A percentile compares a stretch with the other conserved stretches of the same genome.
These are phyloP conservation scores for Chiloscyllium plagiosum DNA, from an alignment of 2,113 vertebrate genomes.

Conservation along the genomic window DNA sequence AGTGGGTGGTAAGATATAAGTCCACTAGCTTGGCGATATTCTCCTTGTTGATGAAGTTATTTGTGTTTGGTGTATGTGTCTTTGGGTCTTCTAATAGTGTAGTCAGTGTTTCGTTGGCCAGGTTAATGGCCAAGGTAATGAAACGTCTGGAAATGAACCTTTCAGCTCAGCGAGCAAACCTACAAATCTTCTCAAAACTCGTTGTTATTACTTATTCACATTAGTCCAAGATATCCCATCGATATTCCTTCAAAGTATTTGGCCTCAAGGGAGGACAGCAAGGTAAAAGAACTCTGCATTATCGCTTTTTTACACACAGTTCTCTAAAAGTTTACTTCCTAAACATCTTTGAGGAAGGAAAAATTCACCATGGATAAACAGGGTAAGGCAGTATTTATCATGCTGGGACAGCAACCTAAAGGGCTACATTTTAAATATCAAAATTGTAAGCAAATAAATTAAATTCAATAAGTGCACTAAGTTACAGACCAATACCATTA, in stretches of 20 bases:
- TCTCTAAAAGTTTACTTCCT: background rate
- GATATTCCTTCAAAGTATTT: background rate
- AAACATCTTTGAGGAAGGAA: background rate
- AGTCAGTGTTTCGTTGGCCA: too few species aligned
- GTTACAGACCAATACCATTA: background rate
- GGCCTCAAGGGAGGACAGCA: background rate
- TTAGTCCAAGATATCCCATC: background rate
- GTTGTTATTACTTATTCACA: background rate
- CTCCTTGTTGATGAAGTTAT: too few species aligned
- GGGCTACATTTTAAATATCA: background rate
- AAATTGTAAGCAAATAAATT: background rate
- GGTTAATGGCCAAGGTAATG: too few species aligned
- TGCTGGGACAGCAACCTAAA: background rate
- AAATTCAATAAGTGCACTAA: background rate
- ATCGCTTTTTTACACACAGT: background rate
- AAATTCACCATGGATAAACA: background rate
- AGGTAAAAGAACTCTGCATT: background rate
- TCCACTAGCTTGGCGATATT: too few species aligned
- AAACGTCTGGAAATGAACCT: too few species aligned
- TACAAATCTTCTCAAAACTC: too few species aligned
- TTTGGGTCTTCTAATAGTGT: too few species aligned
- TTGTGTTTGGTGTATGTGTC: too few species aligned
- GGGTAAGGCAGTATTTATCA: background rate
- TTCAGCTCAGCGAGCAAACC: too few species aligned
- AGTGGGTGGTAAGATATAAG: too few species aligned